phyloP scores from a whole-genome alignment of 2,797 vertebrate genomes.

The Gymnopithys bicolor region DNA sequence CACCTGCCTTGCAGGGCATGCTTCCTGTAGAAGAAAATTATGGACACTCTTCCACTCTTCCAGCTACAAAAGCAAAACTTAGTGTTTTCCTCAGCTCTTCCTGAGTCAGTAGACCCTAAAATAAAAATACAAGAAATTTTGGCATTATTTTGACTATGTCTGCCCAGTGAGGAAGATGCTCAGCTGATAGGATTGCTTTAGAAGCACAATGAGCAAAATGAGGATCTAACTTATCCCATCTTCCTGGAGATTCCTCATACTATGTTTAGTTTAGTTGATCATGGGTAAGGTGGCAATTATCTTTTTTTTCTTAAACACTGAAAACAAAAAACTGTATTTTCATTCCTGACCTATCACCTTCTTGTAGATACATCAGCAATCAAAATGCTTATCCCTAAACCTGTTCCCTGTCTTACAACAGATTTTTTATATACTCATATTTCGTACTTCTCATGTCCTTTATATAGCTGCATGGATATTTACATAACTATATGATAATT shows the following conservation, averaged over 20 bases:
- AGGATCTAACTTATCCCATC: background rate
- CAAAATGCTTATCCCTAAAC: background rate
- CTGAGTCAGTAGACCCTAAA: background rate
- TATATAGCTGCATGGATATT: background rate
- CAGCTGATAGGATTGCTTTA: background rate
- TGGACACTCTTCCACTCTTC: accelerated
- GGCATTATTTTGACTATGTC: background rate
- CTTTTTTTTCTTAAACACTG: background rate
- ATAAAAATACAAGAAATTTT: background rate
- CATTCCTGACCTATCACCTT: background rate
- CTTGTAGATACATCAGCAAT: accelerated
- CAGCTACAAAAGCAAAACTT: background rate
- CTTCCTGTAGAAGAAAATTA: background rate
- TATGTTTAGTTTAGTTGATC: background rate
- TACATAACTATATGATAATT: background rate
- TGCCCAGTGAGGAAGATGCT: background rate
- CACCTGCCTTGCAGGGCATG: background rate
- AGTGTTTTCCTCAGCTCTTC: background rate
- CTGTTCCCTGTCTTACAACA: background rate
- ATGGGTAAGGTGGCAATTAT: background rate
- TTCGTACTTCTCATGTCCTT: background rate
- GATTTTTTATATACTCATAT: background rate
- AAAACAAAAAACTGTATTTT: background rate
- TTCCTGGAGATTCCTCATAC: background rate
- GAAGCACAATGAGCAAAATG: background rate